Evolutionary conservation across 2,888 invertebrate species (phyloP), one percentile per base, ranked within the genome.

Genomic region (Notocelia uddmanniana): DNA sequence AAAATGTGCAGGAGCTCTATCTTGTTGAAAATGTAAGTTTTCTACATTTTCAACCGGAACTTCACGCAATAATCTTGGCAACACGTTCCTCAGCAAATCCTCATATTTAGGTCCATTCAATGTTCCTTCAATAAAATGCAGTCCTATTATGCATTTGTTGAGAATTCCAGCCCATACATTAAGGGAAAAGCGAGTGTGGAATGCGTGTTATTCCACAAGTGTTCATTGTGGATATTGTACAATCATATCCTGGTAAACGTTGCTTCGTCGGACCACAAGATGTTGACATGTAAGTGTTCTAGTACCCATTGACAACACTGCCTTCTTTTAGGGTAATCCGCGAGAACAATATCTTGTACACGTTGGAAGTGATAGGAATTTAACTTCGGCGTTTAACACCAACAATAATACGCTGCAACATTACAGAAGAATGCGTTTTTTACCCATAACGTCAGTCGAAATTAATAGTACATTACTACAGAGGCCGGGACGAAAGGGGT

Each of bases 241-340:
- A 41, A 41, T 41, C 41, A 8, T 5, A 41, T 41, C 11, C 41
- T 41, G 3, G 41, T 41, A 41, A 41, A 41, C 11, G 15, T 41
- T 10, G 41, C 41, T 41, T 45, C 15, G n/a, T 45, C 5, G 13
- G 45, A 45, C 59, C 59, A 59, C 41, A 59, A 37, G 13, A 59
- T 59, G 13, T 59, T 59, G 15, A 41, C 11, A 11, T 59, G 21
- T 21, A 37, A 3, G 59, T 59, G 19, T 41, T 45, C 78, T 8
- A 55, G 9, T n/a, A 55, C 1, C 55, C 55, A 55, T 9, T n/a
- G 3, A 23, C 54, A 54, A 21, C 23, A 54, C 54, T 23, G 10
- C 0, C 0, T 21, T 23, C 54, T 54, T 23, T 10, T 8, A n/a
- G n/a, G n/a, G 54, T 54, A 54, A 54, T 54, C 23, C 5, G 55